Percentiles rank a stretch among this genome's conserved stretches.
Evolutionary conservation across 2,113 vertebrate genomes (phyloP).

Genomic region (Irena cyanogastra): DNA sequence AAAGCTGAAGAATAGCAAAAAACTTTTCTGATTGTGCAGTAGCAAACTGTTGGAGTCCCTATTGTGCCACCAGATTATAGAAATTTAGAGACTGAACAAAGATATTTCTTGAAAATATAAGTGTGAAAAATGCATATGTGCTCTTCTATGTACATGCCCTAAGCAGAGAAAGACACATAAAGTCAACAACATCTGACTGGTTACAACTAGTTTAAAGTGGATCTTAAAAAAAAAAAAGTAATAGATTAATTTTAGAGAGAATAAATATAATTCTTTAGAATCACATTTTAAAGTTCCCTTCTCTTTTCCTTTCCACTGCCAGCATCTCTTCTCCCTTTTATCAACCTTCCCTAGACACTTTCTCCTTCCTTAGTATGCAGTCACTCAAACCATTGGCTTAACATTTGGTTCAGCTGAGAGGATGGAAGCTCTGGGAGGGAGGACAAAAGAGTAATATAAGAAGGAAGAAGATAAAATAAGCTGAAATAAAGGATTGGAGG

Average conservation of each 20-base stretch:
- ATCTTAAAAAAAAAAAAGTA: neutral
- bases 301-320: neutral
- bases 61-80: neutral
- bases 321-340: neutral
- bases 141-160: fast-evolving
- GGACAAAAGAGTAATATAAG: neutral
- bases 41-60: neutral
- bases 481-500: neutral
- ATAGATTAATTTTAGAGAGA: neutral
- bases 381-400: neutral
- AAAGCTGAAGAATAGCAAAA: neutral
- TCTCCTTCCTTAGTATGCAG: neutral
- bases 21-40: neutral
- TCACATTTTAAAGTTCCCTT: neutral
- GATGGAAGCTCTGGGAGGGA: neutral
- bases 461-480: neutral
- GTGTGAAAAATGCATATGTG: neutral
- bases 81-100: slow-evolving; percentile 2
- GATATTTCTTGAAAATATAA: neutral
- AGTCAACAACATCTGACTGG: neutral
- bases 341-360: neutral
- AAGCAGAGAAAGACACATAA: neutral
- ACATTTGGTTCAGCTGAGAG: neutral
- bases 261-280: neutral
- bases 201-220: neutral